Conservation (phyloP, 2,797 vertebrate species). For the Amblyraja radiata region DNA sequence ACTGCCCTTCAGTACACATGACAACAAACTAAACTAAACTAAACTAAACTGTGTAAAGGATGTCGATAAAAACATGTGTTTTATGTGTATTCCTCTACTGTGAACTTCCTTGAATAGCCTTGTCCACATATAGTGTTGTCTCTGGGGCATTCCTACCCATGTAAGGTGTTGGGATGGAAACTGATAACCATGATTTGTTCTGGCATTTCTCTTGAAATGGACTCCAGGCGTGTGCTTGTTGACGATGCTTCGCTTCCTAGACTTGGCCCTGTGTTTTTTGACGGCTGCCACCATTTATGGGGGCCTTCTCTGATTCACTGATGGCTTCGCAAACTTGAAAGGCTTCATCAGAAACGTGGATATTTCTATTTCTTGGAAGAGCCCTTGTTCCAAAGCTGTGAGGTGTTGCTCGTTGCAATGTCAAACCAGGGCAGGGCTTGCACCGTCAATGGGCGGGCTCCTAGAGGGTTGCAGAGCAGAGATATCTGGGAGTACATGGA, state of each 20-base stretch:
- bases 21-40: no score
- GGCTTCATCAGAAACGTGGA: background rate
- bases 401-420: no score
- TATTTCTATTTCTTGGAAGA: no score
- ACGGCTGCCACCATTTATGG: background rate
- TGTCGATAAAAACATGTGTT: no score
- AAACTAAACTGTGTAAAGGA: no score
- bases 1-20: no score
- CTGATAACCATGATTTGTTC: background rate
- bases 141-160: background rate
- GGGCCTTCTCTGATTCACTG: background rate
- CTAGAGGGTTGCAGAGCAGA: no score
- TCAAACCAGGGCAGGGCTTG: no score
- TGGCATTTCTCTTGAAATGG: background rate
- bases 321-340: background rate
- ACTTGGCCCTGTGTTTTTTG: background rate
- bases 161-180: background rate
- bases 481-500: no score
- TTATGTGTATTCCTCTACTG: background rate
- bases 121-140: slow-evolving; percentile 16
- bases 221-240: background rate
- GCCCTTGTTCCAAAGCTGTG: no score
- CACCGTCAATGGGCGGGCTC: no score
- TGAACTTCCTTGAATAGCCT: background rate
- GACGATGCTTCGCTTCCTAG: background rate